Base-by-base conservation (phyloP, 2,113 vertebrate species). In the Xyrauchen texanus region DNA sequence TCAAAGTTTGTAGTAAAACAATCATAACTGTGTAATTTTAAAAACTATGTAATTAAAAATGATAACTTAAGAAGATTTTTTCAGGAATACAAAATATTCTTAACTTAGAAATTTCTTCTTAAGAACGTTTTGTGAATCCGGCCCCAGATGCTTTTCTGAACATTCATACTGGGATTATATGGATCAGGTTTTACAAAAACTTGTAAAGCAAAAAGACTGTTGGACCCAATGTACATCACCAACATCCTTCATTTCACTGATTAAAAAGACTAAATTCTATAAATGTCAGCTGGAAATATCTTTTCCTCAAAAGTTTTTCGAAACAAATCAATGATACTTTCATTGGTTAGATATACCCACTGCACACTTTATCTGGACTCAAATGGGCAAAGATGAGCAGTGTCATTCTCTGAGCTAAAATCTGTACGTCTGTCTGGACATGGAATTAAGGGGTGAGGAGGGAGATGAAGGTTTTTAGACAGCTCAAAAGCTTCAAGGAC, bases 381-480 rank as follows among this genome's bases (percentile, higher is more conserved):
- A 64, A 49, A 46, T 75, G 45, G 60, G 70, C 8, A 8, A 69
- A 49, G 46, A 71, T 85, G 84, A 85, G 71, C 81, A 61, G 67
- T 68, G 86, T 77, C 79, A 68, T 76, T 46, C 77, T 78, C 85
- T 89, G 87, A 90, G 86, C 88, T 89, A 86, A 82, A 86, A 81
- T 91, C 88, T 88, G 86, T 34, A 34, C 21, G 21, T 81, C 89
- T 91, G 92, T 91, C 92, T 92, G 88, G 88, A 83, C 73, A 88
- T 80, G 85, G 90, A 90, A 91, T 91, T 91, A 92, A 61, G 21
- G 86, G 81, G 63, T 82, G 80, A 85, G 71, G 68, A 63, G 82
- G 66, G 86, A 91, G 83, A 88, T 91, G 86, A 89, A 74, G 86
- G 75, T 85, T 82, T 73, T 81, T 67, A 80, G 70, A 77, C 79